These are phyloP conservation scores for Tipula confusa DNA, from an alignment of 2,888 invertebrate species.

Conservation along the genomic window DNA sequence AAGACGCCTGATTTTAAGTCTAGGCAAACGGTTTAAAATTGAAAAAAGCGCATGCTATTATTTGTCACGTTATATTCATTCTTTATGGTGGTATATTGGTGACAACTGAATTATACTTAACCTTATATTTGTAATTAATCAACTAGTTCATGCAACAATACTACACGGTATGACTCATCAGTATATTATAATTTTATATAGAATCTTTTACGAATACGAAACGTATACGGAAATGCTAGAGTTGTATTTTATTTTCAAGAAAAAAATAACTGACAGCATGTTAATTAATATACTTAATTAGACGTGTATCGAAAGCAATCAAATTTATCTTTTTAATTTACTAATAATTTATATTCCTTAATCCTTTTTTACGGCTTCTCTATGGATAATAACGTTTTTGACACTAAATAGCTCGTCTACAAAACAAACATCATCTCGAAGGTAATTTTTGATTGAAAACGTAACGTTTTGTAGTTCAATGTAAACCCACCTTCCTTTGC, in stretches of 20 bases:
- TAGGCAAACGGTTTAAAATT: not conserved
- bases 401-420: not conserved
- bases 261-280: too few relatives aligned
- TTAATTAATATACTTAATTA: too few relatives aligned
- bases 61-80: not conserved
- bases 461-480: conserved; percentile 6
- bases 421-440: not conserved
- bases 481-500: not conserved
- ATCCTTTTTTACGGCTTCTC: not conserved
- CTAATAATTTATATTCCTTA: not conserved
- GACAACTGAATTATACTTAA: too few relatives aligned
- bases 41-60: not conserved
- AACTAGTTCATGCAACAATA: too few relatives aligned
- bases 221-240: not conserved
- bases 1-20: not conserved
- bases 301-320: too few relatives aligned
- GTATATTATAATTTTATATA: too few relatives aligned
- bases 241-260: too few relatives aligned
- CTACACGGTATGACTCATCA: not conserved
- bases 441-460: not conserved
- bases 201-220: too few relatives aligned
- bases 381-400: not conserved
- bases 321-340: too few relatives aligned
- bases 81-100: not conserved
- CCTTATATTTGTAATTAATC: not conserved